These are phyloP conservation scores for Temnothorax rugatulus DNA, from an alignment of 2,888 invertebrate species.

Conservation along the genomic window DNA sequence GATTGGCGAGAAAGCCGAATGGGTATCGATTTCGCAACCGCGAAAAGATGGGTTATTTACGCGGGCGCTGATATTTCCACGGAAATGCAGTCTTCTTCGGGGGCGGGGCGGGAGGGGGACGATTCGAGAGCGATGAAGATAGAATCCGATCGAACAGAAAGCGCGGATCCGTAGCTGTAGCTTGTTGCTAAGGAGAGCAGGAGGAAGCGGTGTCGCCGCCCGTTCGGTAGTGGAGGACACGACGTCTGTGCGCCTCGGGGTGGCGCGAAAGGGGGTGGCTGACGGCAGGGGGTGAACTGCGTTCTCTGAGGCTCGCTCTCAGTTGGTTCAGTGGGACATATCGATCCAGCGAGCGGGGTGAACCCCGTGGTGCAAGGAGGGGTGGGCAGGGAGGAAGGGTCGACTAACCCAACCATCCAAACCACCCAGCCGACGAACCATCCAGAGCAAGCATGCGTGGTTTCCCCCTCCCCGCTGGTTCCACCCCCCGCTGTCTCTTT, in stretches of 20 bases:
- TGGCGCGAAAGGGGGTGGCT: constrained; percentile 43
- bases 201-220: constrained; percentile 54
- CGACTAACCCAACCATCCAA: constrained; percentile 62
- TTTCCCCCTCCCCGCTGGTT: constrained; percentile 35
- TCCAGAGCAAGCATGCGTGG: constrained; percentile 66
- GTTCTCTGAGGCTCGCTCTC: constrained; percentile 65
- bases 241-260: constrained; percentile 32
- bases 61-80: constrained; percentile 41
- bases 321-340: constrained; percentile 78
- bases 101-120: no score
- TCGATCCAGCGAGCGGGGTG: constrained; percentile 68
- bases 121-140: constrained; percentile 47
- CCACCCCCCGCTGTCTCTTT: constrained; percentile 44
- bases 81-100: constrained; percentile 48
- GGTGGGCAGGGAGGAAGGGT: constrained; percentile 9
- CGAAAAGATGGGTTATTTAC: constrained; percentile 56
- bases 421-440: constrained; percentile 61
- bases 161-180: constrained; percentile 48
- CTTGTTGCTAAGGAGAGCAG: constrained; percentile 57
- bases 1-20: constrained; percentile 21
- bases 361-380: constrained; percentile 21
- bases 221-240: constrained; percentile 49
- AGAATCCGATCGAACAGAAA: constrained; percentile 54
- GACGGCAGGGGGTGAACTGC: constrained; percentile 32
- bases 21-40: constrained; percentile 44